A percentile compares a stretch with the other conserved stretches of the same genome.
These are phyloP conservation scores for Agrypnus murinus DNA, from an alignment of 2,888 invertebrate genomes.

Conservation along the genomic window DNA sequence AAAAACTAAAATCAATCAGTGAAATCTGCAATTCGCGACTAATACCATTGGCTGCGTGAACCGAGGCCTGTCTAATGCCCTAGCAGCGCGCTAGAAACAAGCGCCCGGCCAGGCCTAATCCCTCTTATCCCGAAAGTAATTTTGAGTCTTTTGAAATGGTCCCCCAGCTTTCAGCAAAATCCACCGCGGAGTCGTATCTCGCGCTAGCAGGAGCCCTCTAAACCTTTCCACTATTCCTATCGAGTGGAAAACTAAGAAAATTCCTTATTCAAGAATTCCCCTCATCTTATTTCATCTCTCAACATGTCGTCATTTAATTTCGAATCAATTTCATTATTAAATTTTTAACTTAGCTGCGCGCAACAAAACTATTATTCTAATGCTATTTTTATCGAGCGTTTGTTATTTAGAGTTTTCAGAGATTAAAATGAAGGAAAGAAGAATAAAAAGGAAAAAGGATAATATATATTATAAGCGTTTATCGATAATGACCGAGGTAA, in stretches of 20 bases:
- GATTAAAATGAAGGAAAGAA: conserved; percentile 5
- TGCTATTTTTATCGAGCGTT: too few species aligned
- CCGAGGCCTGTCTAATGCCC: conserved; percentile 68
- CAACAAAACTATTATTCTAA: too few species aligned
- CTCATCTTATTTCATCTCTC: too few species aligned
- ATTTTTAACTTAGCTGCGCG: too few species aligned
- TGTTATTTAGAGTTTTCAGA: not conserved
- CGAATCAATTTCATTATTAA: too few species aligned
- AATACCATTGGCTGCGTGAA: conserved; percentile 68
- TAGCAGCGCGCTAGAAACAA: conserved; percentile 66
- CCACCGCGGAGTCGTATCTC: conserved; percentile 69
- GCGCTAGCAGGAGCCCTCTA: conserved; percentile 63
- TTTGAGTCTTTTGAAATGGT: conserved; percentile 77
- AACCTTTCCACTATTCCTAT: conserved; percentile 58
- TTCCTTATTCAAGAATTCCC: not conserved
- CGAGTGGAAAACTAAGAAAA: conserved; percentile 55
- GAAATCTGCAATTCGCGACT: conserved; percentile 67
- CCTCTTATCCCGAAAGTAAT: conserved; percentile 79
- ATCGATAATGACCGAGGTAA: conserved; percentile 60
- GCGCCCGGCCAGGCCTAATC: conserved; percentile 73
- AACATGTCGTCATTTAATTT: too few species aligned
- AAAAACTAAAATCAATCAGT: conserved; percentile 66
- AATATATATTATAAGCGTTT: conserved; percentile 38
- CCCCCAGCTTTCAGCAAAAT: conserved; percentile 70
- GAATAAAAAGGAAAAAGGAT: conserved; percentile 35